phyloP scores from a whole-genome alignment of 35 echinoderm and acorn worm genomes.

The Antedon bifida region DNA sequence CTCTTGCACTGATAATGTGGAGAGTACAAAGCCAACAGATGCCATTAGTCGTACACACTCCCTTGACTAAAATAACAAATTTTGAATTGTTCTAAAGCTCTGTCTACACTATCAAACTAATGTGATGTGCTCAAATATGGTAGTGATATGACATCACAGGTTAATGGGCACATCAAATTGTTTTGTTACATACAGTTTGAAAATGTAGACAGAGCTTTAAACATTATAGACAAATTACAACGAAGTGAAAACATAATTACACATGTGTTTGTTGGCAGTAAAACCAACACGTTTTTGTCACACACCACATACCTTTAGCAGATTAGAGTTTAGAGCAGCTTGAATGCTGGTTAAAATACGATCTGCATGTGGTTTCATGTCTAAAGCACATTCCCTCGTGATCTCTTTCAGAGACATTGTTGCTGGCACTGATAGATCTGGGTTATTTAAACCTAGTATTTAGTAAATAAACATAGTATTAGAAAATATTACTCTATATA shows the following conservation, averaged over 20 bases:
- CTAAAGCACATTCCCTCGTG: conserved; percentile 59
- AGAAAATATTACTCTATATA: too few species aligned
- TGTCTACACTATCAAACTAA: too few species aligned
- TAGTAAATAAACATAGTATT: not conserved
- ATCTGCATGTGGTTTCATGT: conserved; percentile 61
- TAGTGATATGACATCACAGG: too few species aligned
- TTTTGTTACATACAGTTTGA: too few species aligned
- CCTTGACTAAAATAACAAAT: conserved; percentile 48
- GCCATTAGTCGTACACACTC: conserved; percentile 87
- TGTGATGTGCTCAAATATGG: too few species aligned
- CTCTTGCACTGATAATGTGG: conserved; percentile 54
- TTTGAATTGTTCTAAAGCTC: too few species aligned
- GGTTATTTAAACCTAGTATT: conserved; percentile 42
- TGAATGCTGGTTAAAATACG: conserved; percentile 39
- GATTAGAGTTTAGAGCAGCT: not conserved
- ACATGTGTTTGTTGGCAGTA: too few species aligned
- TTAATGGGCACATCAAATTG: too few species aligned
- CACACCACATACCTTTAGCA: not conserved
- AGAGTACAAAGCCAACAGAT: conserved; percentile 58
- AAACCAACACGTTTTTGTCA: not conserved
- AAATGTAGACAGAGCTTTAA: too few species aligned
- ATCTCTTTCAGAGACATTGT: conserved; percentile 91
- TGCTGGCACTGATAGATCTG: conserved; percentile 49
- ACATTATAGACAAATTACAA: too few species aligned
- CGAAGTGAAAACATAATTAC: too few species aligned